Base-by-base conservation (phyloP, 1,140 invertebrate species). In the Magallana gigas region DNA sequence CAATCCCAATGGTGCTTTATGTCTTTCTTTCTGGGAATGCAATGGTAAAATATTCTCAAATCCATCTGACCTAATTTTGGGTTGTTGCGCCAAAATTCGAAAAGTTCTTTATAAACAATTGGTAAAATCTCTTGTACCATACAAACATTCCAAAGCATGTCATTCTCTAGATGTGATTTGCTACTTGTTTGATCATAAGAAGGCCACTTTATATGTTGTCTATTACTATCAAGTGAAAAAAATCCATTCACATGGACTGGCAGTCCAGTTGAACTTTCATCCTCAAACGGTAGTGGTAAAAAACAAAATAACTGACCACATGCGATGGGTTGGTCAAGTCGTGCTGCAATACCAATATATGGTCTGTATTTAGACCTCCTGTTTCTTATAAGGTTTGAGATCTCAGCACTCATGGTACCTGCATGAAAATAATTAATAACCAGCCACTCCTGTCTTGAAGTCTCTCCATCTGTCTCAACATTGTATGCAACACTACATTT, bases 231-330 rank as follows among this genome's bases (percentile, higher is more conserved):
- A 36, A 94, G 83, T 18, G 92, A 91, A 92, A 94, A 94, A 59
- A 91, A 90, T 4, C 92, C 93, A 88, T 94, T 94, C 1, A 94
- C 90, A 85, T 94, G 91, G 29, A 93, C 89, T 14, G 92, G 93
- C 12, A 93, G 71, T 36, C 89, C 88, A 9, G 92, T 93, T 18
- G 88, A 83, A 29, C 92, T 87, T 87, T 90, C 87, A 48, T 76
- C 48, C 59, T 88, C 68, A 62, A 89, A 60, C 36, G 93, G 92
- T 5, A 93, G 90, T 57, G 93, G 93, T 29, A 94, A 88, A 84
- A 92, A 91, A 86, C 93, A 94, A 88, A 92, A 94, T 3, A 91
- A 86, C 60, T 90, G 89, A 8, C 88, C 68, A 12, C 11, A 83
- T 12, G 36, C 12, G 16, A 64, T 57, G 59, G 59, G 57, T 18